Evolutionary conservation across 1,140 invertebrate species (phyloP).

Genomic region (Lordiphosa stackelbergi): DNA sequence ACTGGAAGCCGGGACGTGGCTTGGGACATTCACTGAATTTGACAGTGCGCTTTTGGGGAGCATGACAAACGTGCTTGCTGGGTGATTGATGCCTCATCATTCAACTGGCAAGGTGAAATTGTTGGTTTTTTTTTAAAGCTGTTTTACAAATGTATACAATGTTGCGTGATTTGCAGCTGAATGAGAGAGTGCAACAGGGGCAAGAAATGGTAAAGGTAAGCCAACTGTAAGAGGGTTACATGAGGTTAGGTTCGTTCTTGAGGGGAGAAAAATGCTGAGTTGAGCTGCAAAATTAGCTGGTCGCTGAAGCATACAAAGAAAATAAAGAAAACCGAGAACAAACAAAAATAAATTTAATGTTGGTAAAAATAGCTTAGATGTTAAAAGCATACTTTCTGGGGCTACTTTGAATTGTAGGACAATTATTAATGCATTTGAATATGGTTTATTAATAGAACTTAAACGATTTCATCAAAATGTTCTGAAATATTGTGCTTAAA

Average conservation of each 20-base stretch:
- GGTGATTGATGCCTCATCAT: constrained; percentile 72
- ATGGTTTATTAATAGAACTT: no score
- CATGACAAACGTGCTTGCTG: constrained; percentile 60
- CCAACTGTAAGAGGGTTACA: constrained; percentile 23
- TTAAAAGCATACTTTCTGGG: no score
- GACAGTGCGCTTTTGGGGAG: constrained; percentile 56
- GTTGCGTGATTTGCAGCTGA: constrained; percentile 74
- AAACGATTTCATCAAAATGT: no score
- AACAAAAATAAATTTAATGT: no score
- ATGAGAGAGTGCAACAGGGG: constrained; percentile 40
- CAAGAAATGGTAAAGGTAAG: constrained; percentile 3
- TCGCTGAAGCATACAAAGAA: no score
- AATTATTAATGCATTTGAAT: no score
- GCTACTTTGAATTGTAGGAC: no score
- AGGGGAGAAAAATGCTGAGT: no score
- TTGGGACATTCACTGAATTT: constrained; percentile 52
- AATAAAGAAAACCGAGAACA: no score
- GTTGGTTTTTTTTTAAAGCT: constrained; percentile 52
- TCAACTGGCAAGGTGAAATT: constrained; percentile 53
- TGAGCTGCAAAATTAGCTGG: no score
- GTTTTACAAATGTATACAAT: constrained; percentile 75
- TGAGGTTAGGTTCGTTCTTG: constrained; percentile 13
- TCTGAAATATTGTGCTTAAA: no score
- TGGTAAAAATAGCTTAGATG: no score
- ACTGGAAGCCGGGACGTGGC: constrained; percentile 5